Base-by-base conservation (phyloP, 2,888 invertebrate species). In the Camponotus fellah region DNA sequence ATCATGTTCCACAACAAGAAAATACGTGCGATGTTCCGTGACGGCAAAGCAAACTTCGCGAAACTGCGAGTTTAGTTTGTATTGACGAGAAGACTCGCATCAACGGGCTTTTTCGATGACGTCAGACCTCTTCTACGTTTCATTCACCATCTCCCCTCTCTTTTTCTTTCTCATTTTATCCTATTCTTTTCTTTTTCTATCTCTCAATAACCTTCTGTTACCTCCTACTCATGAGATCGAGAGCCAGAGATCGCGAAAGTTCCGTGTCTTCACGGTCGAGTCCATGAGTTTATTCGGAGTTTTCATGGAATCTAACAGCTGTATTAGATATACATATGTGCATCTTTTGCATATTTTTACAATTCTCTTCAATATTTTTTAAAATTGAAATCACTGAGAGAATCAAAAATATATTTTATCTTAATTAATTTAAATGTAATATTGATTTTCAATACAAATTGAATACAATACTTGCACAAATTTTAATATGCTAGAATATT, bases 51-150 rank as follows among this genome's bases (percentile, higher is more conserved):
- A 69, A 26, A 26, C n/a, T 76, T 86, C 84, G 83, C 80, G 88
- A 89, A 90, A 90, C 90, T 89, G 87, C 65, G 81, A 83, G 79
- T n/a, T n/a, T 46, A 75, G 17, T 49, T 69, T 82, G 72, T 75
- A 81, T 84, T 80, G 86, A 65, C 83, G 75, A 87, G 80, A 83
- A 86, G 79, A 49, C 37, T 75, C 76, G 83, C 72, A 85, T 69
- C 82, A 81, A 81, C 85, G 65, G 84, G 84, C 83, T 85, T 85
- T 87, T 85, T 82, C 80, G 89, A 87, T 91, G 92, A 92, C 91
- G 92, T 92, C 90, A 91, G 86, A 83, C 82, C 72, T 86, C 84
- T 77, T 86, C 79, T 82, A 83, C 83, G 85, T 88, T 87, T 88
- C 86, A 87, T 87, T 85, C 46, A n/a, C 85, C 26, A 26, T 84